Conservation (phyloP, 2,797 vertebrate genomes). For the Pyrocephalus nanus region DNA sequence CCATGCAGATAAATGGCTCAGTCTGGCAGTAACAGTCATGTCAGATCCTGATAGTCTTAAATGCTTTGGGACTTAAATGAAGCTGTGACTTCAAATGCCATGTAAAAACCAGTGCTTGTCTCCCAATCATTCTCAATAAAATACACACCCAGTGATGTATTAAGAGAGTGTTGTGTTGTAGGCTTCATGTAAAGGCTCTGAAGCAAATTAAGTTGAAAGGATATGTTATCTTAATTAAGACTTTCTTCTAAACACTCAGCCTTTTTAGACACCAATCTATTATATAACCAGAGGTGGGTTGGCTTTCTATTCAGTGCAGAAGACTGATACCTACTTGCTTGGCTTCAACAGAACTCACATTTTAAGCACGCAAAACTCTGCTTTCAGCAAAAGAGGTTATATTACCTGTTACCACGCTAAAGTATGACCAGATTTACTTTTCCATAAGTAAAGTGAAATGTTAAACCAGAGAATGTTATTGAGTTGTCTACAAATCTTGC, state of each 20-base stretch:
- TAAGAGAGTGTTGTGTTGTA: background rate
- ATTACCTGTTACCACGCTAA: background rate
- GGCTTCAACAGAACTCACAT: background rate
- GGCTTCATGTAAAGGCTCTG: background rate
- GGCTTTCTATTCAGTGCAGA: background rate
- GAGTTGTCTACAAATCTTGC: background rate
- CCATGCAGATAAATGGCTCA: background rate
- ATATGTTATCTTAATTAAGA: background rate
- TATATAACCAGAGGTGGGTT: background rate
- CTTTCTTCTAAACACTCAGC: background rate
- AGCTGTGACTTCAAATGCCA: constrained; percentile 4
- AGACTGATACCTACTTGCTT: background rate
- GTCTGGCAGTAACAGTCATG: background rate
- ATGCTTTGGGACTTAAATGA: constrained; percentile 20
- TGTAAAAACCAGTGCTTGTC: background rate
- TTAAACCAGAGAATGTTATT: background rate
- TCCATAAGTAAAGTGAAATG: background rate
- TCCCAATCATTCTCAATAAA: background rate
- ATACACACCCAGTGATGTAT: background rate
- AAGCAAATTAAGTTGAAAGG: background rate
- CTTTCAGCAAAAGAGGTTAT: background rate
- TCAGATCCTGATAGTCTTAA: background rate
- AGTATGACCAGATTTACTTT: background rate
- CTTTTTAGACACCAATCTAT: background rate
- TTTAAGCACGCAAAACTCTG: background rate